These are phyloP conservation scores for Panopea generosa DNA, from an alignment of 2,888 invertebrate species.

Conservation along the genomic window DNA sequence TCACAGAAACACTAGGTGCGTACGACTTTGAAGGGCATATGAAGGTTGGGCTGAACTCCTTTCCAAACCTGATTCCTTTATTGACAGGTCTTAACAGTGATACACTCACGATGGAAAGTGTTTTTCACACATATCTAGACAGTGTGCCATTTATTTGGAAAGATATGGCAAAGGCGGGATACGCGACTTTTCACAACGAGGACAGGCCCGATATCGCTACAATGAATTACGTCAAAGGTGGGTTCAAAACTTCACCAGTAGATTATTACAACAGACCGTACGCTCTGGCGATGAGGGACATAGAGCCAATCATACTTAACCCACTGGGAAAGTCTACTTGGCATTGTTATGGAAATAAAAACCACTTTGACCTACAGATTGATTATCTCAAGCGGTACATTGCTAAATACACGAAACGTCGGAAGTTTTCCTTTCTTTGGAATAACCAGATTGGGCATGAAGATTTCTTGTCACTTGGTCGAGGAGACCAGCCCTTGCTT, in stretches of 20 bases:
- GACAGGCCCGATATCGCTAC: constrained; percentile 92
- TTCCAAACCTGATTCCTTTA: constrained; percentile 60
- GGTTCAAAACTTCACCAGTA: constrained; percentile 92
- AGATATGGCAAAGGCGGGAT: constrained; percentile 90
- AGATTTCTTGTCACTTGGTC: constrained; percentile 91
- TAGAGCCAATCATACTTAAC: constrained; percentile 64
- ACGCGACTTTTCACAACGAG: constrained; percentile 92
- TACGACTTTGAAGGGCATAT: constrained; percentile 64
- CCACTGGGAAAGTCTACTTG: constrained; percentile 32
- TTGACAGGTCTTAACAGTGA: constrained; percentile 49
- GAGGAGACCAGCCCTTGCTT: constrained; percentile 90
- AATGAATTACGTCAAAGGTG: constrained; percentile 91
- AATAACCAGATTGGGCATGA: constrained; percentile 94
- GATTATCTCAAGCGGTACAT: constrained; percentile 86
- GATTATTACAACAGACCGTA: constrained; percentile 93
- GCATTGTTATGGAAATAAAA: constrained; percentile 90
- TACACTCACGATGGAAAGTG: constrained; percentile 18
- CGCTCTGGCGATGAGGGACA: constrained; percentile 87
- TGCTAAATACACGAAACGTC: constrained; percentile 87
- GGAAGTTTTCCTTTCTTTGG: constrained; percentile 94
- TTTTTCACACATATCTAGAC: constrained; percentile 38
- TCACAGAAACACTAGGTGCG: constrained; percentile 47
- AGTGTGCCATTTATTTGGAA: constrained; percentile 92
- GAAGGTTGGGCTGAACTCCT: constrained; percentile 62
- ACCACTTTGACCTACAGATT: constrained; percentile 90